A percentile compares a stretch with the other conserved stretches of the same genome.
Conservation (phyloP, 1,140 invertebrate species). For the Calephelis virginiensis region DNA sequence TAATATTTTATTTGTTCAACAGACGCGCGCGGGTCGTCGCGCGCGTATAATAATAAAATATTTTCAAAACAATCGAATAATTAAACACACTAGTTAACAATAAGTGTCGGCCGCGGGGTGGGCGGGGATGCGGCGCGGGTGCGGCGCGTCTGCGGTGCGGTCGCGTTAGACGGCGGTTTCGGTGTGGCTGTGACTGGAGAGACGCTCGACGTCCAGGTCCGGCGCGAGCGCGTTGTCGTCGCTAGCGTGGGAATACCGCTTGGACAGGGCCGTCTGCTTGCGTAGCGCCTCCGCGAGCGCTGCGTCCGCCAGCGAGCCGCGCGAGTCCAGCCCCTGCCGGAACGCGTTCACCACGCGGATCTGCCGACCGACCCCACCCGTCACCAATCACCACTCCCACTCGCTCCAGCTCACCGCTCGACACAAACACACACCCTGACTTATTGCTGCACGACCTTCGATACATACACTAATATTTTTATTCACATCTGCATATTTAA, state of each 20-base stretch:
- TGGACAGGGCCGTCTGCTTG: slow-evolving; percentile 93
- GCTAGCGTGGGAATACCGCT: slow-evolving; percentile 91
- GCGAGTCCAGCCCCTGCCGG: slow-evolving; percentile 97
- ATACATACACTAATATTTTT: background rate
- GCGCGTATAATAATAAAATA: slow-evolving; percentile 78
- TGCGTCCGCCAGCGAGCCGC: slow-evolving; percentile 93
- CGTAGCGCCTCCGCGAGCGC: slow-evolving; percentile 93
- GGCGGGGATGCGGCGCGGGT: slow-evolving; percentile 31
- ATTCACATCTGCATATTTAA: background rate
- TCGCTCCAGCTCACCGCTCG: slow-evolving; percentile 23
- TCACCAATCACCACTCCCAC: slow-evolving; percentile 24
- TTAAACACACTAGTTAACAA: slow-evolving; percentile 78
- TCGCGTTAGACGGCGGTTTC: slow-evolving; percentile 91
- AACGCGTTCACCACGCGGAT: slow-evolving; percentile 99
- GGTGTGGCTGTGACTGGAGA: slow-evolving; percentile 94
- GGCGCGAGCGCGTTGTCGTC: slow-evolving; percentile 93
- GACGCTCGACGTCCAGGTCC: slow-evolving; percentile 93
- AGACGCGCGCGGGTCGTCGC: slow-evolving; percentile 68
- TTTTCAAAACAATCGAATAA: slow-evolving; percentile 78
- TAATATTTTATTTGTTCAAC: slow-evolving; percentile 78
- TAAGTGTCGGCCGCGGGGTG: slow-evolving; percentile 39
- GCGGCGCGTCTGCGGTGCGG: slow-evolving; percentile 36
- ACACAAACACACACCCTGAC: slow-evolving; percentile 3
- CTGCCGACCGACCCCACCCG: slow-evolving; percentile 62
- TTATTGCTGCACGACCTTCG: slow-evolving; percentile 19